phyloP scores from a whole-genome alignment of 2,797 vertebrate species.

The Crypturellus tataupa region DNA sequence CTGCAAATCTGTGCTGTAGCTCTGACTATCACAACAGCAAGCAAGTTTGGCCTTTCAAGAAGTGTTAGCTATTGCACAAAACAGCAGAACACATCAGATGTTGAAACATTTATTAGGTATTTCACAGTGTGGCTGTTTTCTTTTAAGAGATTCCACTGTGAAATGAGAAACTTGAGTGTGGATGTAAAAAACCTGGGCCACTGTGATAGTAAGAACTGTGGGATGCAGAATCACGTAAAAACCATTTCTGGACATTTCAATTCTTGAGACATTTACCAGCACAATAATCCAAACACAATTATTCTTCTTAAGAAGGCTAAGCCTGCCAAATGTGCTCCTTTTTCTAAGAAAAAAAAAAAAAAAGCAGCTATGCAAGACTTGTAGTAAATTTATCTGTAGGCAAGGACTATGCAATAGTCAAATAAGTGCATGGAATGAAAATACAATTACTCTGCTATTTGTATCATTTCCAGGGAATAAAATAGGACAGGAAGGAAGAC shows the following conservation, averaged over 20 bases:
- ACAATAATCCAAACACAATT: background rate
- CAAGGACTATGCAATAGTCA: background rate
- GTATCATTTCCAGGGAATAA: background rate
- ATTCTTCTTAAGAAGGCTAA: background rate
- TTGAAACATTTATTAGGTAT: background rate
- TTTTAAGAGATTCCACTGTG: background rate
- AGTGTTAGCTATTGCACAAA: background rate
- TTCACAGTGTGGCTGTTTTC: background rate
- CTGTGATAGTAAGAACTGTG: background rate
- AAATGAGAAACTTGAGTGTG: background rate
- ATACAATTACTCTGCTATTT: background rate
- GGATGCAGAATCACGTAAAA: background rate
- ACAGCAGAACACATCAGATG: background rate
- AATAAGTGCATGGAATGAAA: background rate
- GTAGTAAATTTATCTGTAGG: background rate
- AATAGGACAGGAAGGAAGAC: background rate
- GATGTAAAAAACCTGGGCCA: background rate
- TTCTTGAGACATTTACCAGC: background rate
- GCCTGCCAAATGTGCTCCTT: background rate
- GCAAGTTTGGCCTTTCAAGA: background rate
- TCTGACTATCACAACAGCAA: fast-evolving
- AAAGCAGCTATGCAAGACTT: background rate
- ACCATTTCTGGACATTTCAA: too few species aligned
- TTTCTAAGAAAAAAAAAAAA: background rate
- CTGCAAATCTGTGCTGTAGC: background rate